phyloP scores from a whole-genome alignment of 2,888 invertebrate genomes.

The Perizoma affinitatum region DNA sequence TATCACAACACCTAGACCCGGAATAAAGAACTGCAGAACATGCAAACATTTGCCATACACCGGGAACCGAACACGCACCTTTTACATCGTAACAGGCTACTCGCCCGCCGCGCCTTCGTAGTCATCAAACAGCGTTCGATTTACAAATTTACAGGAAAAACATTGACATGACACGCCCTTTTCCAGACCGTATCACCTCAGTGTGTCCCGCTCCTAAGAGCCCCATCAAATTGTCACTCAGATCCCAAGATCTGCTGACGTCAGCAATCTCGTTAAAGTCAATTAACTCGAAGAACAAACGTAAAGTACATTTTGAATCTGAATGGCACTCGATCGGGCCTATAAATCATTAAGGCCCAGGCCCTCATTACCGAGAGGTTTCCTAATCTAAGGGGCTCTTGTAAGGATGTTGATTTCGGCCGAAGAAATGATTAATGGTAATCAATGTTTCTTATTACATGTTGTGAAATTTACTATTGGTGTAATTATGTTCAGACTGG shows the following conservation, averaged over 20 bases:
- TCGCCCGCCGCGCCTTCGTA: no score
- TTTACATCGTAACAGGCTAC: no score
- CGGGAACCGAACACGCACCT: no score
- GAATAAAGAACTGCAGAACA: no score
- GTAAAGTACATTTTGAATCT: constrained; percentile 48
- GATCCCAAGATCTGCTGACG: constrained; percentile 27
- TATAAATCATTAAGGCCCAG: constrained; percentile 38
- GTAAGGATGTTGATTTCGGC: constrained; percentile 14
- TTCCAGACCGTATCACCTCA: no score
- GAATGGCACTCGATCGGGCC: constrained; percentile 44
- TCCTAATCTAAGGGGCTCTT: constrained; percentile 17
- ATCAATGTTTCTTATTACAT: not conserved
- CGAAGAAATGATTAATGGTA: constrained; percentile 19
- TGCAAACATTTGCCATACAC: no score
- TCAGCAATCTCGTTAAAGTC: constrained; percentile 45
- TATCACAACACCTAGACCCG: no score
- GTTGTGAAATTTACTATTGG: not conserved
- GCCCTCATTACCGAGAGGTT: constrained; percentile 28
- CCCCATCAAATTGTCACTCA: constrained; percentile 19
- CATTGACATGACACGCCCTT: no score
- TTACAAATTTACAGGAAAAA: no score
- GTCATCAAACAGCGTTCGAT: no score
- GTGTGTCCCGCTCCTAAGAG: not conserved
- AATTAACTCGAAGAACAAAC: constrained; percentile 50
- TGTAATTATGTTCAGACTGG: no score